Base-by-base conservation (phyloP, 2,113 vertebrate genomes). In the Cichladusa arquata region DNA sequence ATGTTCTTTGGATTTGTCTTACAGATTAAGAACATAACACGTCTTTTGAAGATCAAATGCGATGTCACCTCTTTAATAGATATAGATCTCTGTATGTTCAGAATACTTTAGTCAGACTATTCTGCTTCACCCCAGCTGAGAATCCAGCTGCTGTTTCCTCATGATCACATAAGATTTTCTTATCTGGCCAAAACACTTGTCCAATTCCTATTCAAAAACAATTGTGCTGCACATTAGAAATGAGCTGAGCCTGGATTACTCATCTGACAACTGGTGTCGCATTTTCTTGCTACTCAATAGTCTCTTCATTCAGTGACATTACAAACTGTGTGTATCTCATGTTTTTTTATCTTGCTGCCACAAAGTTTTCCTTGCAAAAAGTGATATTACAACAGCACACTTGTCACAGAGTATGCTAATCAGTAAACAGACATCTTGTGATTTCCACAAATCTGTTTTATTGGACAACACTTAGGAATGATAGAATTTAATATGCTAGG, bases 141-240 rank as follows among this genome's bases (percentile, higher is more conserved):
- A 92, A 87, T 92, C 33, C 73, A 94, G 50, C 54, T 61, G 29
- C 53, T 77, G 7, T 65, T 85, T 89, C 33, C 44, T 76, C 61
- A 19, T 42, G 45, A 86, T 92, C 82, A 74, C 20, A 5, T 70
- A 70, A 58, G 64, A 72, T 61, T 93, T 96, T 86, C 83, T 96
- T 95, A 91, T 87, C 89, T 95, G 86, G 71, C 47, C 33, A 69
- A 81, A 92, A 89, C 89, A 91, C 57, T 95, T 81, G 57, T 47
- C 25, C 87, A 85, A 61, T 65, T 87, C 77, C 31, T 71, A 44
- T 88, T 88, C 9, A 51, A 74, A 92, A 88, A 2, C 23, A 80
- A 72, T 72, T 65, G 22, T 42, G 19, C 31, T 34, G 56, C n/a
- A 57, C 8, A 13, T 67, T 56, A 74, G 29, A 90, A 67, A 61